These are phyloP conservation scores for Ephydatia muelleri DNA, from an alignment of 37 sponge, comb jelly and placozoan species.

Conservation along the genomic window DNA sequence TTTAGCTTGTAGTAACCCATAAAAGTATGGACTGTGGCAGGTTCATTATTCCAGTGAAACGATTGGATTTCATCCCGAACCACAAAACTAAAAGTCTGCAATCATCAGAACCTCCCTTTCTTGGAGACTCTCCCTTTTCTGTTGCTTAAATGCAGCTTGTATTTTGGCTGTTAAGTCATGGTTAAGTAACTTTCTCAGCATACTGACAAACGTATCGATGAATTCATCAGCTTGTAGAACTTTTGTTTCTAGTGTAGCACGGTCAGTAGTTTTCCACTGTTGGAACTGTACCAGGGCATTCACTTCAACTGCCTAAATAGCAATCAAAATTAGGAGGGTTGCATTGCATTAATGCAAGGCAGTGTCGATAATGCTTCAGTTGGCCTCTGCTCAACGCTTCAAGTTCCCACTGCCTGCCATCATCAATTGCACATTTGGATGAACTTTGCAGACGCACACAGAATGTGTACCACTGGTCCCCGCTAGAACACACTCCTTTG, in stretches of 20 bases:
- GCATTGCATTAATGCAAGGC: conserved; percentile 12
- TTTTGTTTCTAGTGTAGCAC: conserved; percentile 34
- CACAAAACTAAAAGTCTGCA: conserved; percentile 46
- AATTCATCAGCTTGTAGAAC: conserved; percentile 29
- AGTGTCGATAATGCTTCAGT: conserved; percentile 15
- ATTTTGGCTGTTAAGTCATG: conserved; percentile 25
- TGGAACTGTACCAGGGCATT: conserved; percentile 15
- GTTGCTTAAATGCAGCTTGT: conserved; percentile 15
- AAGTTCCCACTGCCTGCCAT: no score
- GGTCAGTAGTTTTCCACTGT: conserved; percentile 27
- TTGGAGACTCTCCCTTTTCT: conserved; percentile 16
- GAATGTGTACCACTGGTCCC: no score
- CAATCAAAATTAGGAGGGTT: conserved; percentile 19
- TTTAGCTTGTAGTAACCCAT: conserved; percentile 26
- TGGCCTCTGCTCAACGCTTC: conserved; percentile 2
- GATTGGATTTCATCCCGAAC: conserved; percentile 46
- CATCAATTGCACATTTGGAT: no score
- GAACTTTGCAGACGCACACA: no score
- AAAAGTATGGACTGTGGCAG: conserved; percentile 39
- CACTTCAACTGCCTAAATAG: conserved; percentile 15
- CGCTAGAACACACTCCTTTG: no score
- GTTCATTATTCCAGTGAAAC: conserved; percentile 53
- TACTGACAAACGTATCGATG: conserved; percentile 15
- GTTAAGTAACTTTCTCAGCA: conserved; percentile 19
- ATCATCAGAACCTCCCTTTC: conserved; percentile 18